A percentile compares a stretch with the other conserved stretches of the same genome.
These are phyloP conservation scores for Dendroctonus valens DNA, from an alignment of 1,140 invertebrate genomes.

Conservation along the genomic window DNA sequence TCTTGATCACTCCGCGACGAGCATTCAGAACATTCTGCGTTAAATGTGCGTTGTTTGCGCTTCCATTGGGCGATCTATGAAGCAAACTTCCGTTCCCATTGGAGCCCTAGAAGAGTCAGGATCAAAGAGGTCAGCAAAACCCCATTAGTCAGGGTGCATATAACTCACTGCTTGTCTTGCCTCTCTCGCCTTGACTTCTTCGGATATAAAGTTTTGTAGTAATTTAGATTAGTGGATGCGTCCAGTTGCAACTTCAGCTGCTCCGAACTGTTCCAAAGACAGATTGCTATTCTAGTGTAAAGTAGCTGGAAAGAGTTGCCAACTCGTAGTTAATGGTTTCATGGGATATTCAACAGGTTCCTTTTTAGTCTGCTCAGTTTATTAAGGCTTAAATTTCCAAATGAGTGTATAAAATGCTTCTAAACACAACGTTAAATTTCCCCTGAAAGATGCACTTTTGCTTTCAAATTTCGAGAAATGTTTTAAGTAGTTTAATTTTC, in stretches of 20 bases:
- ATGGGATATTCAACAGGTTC: too few species aligned
- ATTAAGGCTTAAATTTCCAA: too few species aligned
- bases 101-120: too few species aligned
- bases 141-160: neutral
- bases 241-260: slow-evolving; percentile 55
- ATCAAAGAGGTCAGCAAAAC: neutral
- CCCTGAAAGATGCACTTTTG: too few species aligned
- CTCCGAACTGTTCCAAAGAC: slow-evolving; percentile 67
- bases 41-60: slow-evolving; percentile 4
- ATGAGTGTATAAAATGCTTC: too few species aligned
- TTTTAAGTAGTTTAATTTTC: too few species aligned
- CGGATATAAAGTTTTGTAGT: slow-evolving; percentile 3
- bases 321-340: too few species aligned
- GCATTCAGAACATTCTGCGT: slow-evolving; percentile 65
- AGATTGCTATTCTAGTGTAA: slow-evolving; percentile 72
- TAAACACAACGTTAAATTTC: too few species aligned
- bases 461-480: too few species aligned
- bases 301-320: slow-evolving; percentile 54
- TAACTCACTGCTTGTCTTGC: slow-evolving; percentile 2
- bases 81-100: neutral
- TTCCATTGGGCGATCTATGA: neutral
- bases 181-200: neutral
- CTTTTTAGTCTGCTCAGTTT: too few species aligned
- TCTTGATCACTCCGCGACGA: slow-evolving; percentile 69
- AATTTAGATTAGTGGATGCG: slow-evolving; percentile 37